These are phyloP conservation scores for Saccopteryx bilineata DNA, from an alignment of 2,113 vertebrate genomes.

Conservation along the genomic window DNA sequence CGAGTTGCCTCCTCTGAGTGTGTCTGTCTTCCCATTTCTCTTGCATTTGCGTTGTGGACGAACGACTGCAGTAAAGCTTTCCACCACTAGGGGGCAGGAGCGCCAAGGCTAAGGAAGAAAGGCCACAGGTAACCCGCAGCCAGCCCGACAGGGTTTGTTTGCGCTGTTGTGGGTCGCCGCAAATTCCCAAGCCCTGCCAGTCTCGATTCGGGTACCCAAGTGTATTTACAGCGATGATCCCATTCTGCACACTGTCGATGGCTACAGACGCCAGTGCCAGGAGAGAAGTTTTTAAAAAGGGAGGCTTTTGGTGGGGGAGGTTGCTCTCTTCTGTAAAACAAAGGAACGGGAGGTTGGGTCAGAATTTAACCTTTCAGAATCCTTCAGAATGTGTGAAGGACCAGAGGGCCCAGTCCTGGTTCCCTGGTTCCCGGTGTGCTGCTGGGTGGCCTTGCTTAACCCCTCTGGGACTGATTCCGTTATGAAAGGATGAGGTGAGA, in stretches of 20 bases:
- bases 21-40: not conserved
- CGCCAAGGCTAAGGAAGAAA: constrained; percentile 64
- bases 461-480: not conserved
- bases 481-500: not conserved
- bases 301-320: not conserved
- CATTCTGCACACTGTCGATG: not conserved
- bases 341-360: not conserved
- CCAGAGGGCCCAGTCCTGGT: not conserved
- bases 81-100: constrained; percentile 82
- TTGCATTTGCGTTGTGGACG: not conserved
- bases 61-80: not conserved
- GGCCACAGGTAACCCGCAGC: not conserved
- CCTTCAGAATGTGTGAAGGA: not conserved
- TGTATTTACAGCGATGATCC: not conserved
- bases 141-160: not conserved
- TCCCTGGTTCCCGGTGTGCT: not conserved
- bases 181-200: not conserved
- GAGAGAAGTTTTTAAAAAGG: not conserved
- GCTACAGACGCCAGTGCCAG: not conserved
- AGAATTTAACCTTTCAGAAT: not conserved
- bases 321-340: not conserved
- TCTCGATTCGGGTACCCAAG: not conserved
- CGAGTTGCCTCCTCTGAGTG: not conserved
- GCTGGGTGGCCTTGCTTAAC: constrained; percentile 5
- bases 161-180: not conserved